Evolutionary conservation across 1,140 invertebrate genomes (phyloP), one percentile per base, ranked within the genome.

Genomic region (Saccostrea glomerata): DNA sequence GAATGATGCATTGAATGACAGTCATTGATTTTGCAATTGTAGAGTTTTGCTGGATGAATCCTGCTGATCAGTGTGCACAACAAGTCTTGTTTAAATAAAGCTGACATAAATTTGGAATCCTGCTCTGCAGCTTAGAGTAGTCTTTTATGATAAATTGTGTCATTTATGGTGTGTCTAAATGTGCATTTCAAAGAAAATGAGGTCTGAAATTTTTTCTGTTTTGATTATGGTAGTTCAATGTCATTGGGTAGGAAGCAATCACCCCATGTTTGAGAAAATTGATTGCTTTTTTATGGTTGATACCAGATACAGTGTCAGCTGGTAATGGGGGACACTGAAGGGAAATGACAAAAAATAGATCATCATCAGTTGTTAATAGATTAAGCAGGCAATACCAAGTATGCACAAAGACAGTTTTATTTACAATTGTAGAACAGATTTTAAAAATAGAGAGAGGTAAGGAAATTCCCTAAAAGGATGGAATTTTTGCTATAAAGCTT

Each of bases 181-280:
- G 47, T 47, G n/a, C n/a, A 47, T 47, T 9, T 3, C 47, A 47
- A 7, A 47, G 47, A 47, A 47, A 47, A 36, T 36, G 30, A 36
- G 30, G 30, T 36, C 30, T 36, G 30, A 36, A 36, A 36, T 36
- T 36, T 47, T 47, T 47, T 47, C 47, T 47, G 47, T 47, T 47
- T 2, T 63, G 5, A 20, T 17, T 2, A 20, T 36, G 9, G 13
- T 25, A 36, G 11, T 15, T 13, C 70, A 36, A 4, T 77, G 70
- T 77, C 70, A 77, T 30, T 30, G 25, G 70, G 13, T 77, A 25
- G 70, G 25, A 77, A 30, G 70, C 70, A 77, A 13, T 77, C 70
- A 30, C 25, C 15, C 70, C 70, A 77, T 25, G 9, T 77, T 36
- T 25, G 70, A 30, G 70, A 15, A 30, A 30, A 15, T 17, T 30